A percentile compares a stretch with the other conserved stretches of the same genome.
Conservation (phyloP, 2,797 vertebrate genomes). For the Antennarius maculatus region DNA sequence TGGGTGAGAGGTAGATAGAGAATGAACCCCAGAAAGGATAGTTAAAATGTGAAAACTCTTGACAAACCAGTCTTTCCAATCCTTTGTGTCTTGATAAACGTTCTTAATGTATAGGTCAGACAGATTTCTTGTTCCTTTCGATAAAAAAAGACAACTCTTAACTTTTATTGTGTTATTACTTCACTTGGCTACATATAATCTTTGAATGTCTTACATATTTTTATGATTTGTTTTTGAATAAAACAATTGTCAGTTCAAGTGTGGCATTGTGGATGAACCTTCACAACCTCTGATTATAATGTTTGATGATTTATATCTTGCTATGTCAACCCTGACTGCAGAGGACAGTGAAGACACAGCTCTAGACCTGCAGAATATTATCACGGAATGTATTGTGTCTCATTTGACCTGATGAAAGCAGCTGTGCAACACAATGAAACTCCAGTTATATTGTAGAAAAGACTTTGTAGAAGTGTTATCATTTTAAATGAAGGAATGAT, state of each 20-base stretch:
- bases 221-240: slow-evolving; percentile 32
- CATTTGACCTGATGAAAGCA: too few species aligned
- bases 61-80: slow-evolving; percentile 56
- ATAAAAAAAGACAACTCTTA: slow-evolving; percentile 51
- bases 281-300: slow-evolving; percentile 34
- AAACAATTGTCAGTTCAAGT: slow-evolving; percentile 41
- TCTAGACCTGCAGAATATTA: background rate
- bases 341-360: background rate
- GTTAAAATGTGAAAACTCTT: slow-evolving; percentile 62
- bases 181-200: slow-evolving; percentile 20
- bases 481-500: too few species aligned
- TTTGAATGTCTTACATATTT: slow-evolving; percentile 21
- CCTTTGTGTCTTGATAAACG: slow-evolving; percentile 67
- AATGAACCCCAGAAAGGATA: slow-evolving; percentile 67
- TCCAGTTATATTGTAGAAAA: too few species aligned
- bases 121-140: slow-evolving; percentile 34
- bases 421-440: too few species aligned
- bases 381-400: too few species aligned
- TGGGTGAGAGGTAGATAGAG: slow-evolving; percentile 31
- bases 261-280: slow-evolving; percentile 25
- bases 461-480: too few species aligned
- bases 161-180: slow-evolving; percentile 23
- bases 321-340: background rate
- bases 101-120: slow-evolving; percentile 61
- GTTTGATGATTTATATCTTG: slow-evolving; percentile 11